Evolutionary conservation across 2,113 vertebrate species (phyloP).

Genomic region (Oreochromis aureus): DNA sequence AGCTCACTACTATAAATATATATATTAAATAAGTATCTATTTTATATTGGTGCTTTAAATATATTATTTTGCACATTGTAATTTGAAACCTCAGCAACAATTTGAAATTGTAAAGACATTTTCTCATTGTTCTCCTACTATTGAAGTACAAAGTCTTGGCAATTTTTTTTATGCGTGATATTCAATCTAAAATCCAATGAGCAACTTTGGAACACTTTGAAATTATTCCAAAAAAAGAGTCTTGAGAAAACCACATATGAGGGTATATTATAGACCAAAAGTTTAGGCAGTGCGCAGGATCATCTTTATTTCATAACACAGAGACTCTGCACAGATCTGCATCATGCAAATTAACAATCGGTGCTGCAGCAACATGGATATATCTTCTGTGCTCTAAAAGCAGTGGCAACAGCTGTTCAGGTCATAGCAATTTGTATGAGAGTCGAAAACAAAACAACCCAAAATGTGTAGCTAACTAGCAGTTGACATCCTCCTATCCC

Average conservation of each 20-base stretch:
- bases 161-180: not conserved
- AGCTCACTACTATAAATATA: not conserved
- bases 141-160: not conserved
- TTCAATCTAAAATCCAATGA: not conserved
- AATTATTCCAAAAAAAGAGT: not conserved
- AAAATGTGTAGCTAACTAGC: constrained; percentile 32
- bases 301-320: not conserved
- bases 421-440: constrained; percentile 5
- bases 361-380: not conserved
- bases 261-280: not conserved
- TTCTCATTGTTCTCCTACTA: not conserved
- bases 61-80: not conserved
- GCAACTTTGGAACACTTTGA: not conserved
- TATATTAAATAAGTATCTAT: not conserved
- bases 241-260: not conserved
- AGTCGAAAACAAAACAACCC: constrained; percentile 29
- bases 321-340: not conserved
- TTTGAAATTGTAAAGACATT: not conserved
- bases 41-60: not conserved
- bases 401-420: constrained; percentile 21
- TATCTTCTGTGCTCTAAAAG: not conserved
- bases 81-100: not conserved
- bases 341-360: not conserved
- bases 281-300: not conserved
- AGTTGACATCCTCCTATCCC: constrained; percentile 33